Evolutionary conservation across 2,888 invertebrate species (phyloP).

Genomic region (Lasioglossum figueresi): DNA sequence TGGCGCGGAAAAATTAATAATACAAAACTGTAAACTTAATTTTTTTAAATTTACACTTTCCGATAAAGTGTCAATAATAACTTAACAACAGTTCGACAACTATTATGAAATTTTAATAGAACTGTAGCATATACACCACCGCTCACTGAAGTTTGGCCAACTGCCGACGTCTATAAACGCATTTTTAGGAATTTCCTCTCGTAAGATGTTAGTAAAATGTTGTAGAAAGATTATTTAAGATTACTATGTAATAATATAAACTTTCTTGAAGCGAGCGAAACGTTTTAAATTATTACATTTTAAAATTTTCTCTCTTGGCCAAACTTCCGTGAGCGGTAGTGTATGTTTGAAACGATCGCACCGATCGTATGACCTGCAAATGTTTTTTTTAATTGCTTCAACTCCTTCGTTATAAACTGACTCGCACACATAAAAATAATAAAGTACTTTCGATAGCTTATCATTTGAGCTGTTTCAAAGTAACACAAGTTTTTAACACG

Average conservation of each 20-base stretch:
- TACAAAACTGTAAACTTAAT: background rate
- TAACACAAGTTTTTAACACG: background rate
- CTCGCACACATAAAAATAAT: background rate
- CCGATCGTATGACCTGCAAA: background rate
- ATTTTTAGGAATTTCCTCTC: too few relatives aligned
- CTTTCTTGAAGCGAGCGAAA: too few relatives aligned
- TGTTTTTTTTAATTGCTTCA: background rate
- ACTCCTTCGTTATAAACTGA: background rate
- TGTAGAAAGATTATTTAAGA: too few relatives aligned
- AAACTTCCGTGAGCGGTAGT: too few relatives aligned
- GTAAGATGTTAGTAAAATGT: too few relatives aligned
- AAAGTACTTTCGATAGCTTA: background rate
- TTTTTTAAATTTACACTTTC: background rate
- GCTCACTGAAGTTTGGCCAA: too few relatives aligned
- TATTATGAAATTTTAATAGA: background rate
- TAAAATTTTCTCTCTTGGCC: too few relatives aligned
- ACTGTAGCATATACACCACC: background rate
- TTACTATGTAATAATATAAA: too few relatives aligned
- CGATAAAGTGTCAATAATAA: background rate
- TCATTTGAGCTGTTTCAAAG: background rate
- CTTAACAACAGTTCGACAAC: background rate
- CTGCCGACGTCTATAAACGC: too few relatives aligned
- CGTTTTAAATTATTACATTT: too few relatives aligned
- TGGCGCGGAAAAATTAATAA: background rate
- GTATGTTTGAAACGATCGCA: background rate